These are phyloP conservation scores for cat (Felis catus) DNA, from an alignment of 2,113 vertebrate genomes.

Conservation along the genomic window DNA sequence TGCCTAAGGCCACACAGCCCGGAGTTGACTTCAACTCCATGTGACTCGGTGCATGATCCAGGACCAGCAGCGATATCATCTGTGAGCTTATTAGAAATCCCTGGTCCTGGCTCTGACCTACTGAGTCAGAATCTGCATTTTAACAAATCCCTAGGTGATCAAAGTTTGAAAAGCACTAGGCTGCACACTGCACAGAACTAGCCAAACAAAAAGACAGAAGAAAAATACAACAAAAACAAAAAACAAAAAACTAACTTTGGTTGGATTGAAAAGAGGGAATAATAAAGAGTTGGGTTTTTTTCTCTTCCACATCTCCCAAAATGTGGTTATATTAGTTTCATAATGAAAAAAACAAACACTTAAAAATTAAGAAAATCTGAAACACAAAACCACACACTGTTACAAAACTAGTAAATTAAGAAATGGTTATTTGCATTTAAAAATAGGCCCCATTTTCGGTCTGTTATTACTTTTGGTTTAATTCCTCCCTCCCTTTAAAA, in stretches of 20 bases:
- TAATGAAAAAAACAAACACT: constrained; percentile 11
- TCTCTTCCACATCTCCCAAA: not conserved
- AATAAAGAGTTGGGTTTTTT: not conserved
- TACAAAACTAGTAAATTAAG: constrained; percentile 55
- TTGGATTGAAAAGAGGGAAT: not conserved
- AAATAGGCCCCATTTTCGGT: not conserved
- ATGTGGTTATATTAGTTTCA: constrained; percentile 44
- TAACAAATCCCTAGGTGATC: not conserved
- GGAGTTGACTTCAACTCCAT: not conserved
- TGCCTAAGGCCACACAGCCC: not conserved
- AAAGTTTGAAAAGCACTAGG: not conserved
- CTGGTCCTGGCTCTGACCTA: not conserved
- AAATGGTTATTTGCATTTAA: constrained; percentile 44
- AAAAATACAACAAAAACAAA: not conserved
- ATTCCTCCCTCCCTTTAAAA: not conserved
- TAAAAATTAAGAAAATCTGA: constrained; percentile 37
- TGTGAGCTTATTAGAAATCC: not conserved
- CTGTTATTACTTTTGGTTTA: constrained; percentile 43
- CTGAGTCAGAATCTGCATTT: not conserved
- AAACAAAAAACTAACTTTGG: not conserved
- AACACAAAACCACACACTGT: not conserved
- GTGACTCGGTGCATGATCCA: not conserved
- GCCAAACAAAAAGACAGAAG: not conserved
- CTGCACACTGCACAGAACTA: not conserved
- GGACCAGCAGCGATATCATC: not conserved